phyloP scores from a whole-genome alignment of 2,888 invertebrate species.

The Alviniconcha strummeri region DNA sequence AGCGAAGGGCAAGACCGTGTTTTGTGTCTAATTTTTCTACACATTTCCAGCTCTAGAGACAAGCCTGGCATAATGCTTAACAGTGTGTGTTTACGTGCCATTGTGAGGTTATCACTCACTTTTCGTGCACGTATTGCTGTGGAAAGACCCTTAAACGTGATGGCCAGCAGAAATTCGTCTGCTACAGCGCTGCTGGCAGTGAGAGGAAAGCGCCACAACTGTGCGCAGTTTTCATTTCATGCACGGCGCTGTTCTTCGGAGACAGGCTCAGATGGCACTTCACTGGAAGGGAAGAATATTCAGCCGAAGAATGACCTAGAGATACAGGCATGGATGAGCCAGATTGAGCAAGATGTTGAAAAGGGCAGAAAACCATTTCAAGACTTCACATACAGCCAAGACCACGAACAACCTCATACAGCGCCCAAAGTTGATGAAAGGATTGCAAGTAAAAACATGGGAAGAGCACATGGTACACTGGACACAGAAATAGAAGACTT shows the following conservation, averaged over 20 bases:
- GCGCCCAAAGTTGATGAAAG: neutral
- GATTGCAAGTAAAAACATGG: neutral
- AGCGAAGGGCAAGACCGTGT: too few relatives aligned
- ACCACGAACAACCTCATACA: neutral
- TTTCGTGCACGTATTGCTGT: too few relatives aligned
- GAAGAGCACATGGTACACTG: neutral
- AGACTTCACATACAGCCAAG: neutral
- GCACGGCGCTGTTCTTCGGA: neutral
- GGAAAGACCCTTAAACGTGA: too few relatives aligned
- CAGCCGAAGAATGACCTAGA: conserved; percentile 36
- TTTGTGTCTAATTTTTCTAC: too few relatives aligned
- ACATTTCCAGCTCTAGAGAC: too few relatives aligned
- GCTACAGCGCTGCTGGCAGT: too few relatives aligned
- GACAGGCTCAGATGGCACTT: neutral
- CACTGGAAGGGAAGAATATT: neutral
- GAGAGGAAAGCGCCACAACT: too few relatives aligned
- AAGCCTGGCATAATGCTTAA: too few relatives aligned
- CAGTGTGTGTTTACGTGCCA: too few relatives aligned
- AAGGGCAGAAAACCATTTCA: neutral
- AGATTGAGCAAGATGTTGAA: conserved; percentile 31
- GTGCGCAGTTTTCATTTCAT: too few relatives aligned
- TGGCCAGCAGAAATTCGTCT: too few relatives aligned
- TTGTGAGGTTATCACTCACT: too few relatives aligned
- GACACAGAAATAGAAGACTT: conserved; percentile 40
- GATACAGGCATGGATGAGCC: conserved; percentile 37